Evolutionary conservation across 2,888 invertebrate genomes (phyloP).

Genomic region (Platycheirus albimanus): DNA sequence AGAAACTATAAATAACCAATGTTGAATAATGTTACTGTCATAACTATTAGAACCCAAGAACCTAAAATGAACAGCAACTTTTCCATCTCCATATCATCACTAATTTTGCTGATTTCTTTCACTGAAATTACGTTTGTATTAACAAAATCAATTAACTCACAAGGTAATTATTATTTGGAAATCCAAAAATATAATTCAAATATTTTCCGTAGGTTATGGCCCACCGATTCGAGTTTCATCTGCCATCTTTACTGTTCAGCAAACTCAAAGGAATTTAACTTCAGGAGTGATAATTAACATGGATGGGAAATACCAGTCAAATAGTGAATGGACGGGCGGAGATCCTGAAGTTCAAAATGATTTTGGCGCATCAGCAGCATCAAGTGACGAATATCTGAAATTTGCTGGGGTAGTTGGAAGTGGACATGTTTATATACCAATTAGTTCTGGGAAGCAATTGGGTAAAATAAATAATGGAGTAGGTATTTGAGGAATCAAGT

Average conservation of each 20-base stretch:
- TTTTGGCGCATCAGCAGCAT: neutral
- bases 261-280: neutral
- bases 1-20: constrained; percentile 5
- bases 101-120: neutral
- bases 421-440: constrained; percentile 53
- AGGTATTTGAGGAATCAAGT: neutral
- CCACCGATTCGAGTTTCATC: constrained; percentile 38
- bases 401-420: constrained; percentile 49
- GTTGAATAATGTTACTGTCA: neutral
- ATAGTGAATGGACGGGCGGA: constrained; percentile 11
- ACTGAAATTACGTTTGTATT: neutral
- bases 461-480: constrained; percentile 20
- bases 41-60: neutral
- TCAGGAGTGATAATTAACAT: neutral
- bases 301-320: constrained; percentile 4
- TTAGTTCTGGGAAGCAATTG: neutral
- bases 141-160: neutral
- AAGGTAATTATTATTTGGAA: neutral
- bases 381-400: constrained; percentile 8
- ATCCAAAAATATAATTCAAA: neutral
- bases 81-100: neutral
- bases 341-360: neutral
- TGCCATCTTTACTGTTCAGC: constrained; percentile 20
- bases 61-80: constrained; percentile 8
- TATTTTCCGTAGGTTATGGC: constrained; percentile 30